Base-by-base conservation (phyloP, 35 echinoderm and acorn worm species). In the Amphiura filiformis region DNA sequence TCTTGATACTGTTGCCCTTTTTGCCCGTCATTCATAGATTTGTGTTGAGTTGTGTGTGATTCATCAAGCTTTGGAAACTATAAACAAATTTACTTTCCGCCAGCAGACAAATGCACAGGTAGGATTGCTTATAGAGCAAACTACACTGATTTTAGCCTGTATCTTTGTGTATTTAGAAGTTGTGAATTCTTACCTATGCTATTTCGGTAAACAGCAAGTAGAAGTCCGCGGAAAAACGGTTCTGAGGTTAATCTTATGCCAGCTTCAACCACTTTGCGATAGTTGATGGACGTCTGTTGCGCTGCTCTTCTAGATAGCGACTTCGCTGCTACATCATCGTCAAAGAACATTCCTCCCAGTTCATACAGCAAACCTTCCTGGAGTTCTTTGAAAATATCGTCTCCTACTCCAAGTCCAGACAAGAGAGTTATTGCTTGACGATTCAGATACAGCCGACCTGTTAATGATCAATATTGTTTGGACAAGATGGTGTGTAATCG, bases 371-470 rank as follows among this genome's bases (percentile, higher is more conserved):
- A 2, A 70, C 26, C 28, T 3, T 70, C 83, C 41, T 85, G 83
- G 1, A 85, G 23, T 65, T 34, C 12, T 5, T 35, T 11, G 37
- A 85, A 85, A 1, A 85, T 31, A 13, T 85, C 36, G 17, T 85
- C 83, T 18, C n/a, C 41, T 34, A 85, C 35, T 7, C 56, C 56
- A 4, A 57, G 28, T 5, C 83, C 83, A 22, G 49, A 32, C 1
- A 85, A 52, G 9, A 85, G 31, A 35, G 83, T 85, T 17, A 85
- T 85, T 36, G 83, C 40, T 85, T 85, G 83, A 4, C 57, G 32
- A 31, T 85, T 85, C 30, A 85, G 37, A 34, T 64, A 85, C 11
- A 85, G 57, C 32, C 49, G 83, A 32, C 83, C 83, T 85, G 28
- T 18, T 20, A 52, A 70, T 26, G 61, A 70, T 31, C 47, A 23